phyloP scores from a whole-genome alignment of 2,888 invertebrate genomes.

The Andrena dorsata region DNA sequence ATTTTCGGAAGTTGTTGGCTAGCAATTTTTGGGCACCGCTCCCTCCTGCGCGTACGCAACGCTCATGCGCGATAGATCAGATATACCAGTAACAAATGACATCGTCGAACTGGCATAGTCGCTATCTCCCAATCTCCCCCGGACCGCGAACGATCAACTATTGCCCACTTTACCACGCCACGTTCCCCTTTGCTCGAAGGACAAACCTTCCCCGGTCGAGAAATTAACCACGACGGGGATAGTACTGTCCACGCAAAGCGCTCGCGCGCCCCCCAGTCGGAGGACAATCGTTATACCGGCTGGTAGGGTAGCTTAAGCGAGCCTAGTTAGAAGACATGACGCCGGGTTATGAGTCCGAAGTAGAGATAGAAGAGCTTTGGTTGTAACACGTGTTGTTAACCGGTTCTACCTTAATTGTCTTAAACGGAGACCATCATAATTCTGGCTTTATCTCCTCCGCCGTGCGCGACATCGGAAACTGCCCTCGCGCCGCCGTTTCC shows the following conservation, averaged over 20 bases:
- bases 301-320: slow-evolving; percentile 75
- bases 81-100: slow-evolving; percentile 81
- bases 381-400: slow-evolving; percentile 81
- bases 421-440: slow-evolving; percentile 78
- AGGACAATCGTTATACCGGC: slow-evolving; percentile 67
- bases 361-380: slow-evolving; percentile 73
- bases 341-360: slow-evolving; percentile 76
- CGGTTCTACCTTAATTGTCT: slow-evolving; percentile 81
- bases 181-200: not conserved
- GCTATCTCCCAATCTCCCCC: slow-evolving; percentile 76
- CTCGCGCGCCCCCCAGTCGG: not conserved
- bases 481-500: slow-evolving; percentile 35
- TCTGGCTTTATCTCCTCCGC: slow-evolving; percentile 73
- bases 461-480: slow-evolving; percentile 49
- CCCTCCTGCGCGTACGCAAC: slow-evolving; percentile 63
- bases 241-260: slow-evolving; percentile 43
- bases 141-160: slow-evolving; percentile 65
- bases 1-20: slow-evolving; percentile 26
- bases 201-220: slow-evolving; percentile 65
- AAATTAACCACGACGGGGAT: slow-evolving; percentile 42
- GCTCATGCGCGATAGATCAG: slow-evolving; percentile 78
- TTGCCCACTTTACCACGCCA: slow-evolving; percentile 55
- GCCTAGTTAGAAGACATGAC: slow-evolving; percentile 77
- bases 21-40: slow-evolving; percentile 54
- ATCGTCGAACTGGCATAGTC: slow-evolving; percentile 80